Base-by-base conservation (phyloP, 2,113 vertebrate species). In the Taurulus bubalis region DNA sequence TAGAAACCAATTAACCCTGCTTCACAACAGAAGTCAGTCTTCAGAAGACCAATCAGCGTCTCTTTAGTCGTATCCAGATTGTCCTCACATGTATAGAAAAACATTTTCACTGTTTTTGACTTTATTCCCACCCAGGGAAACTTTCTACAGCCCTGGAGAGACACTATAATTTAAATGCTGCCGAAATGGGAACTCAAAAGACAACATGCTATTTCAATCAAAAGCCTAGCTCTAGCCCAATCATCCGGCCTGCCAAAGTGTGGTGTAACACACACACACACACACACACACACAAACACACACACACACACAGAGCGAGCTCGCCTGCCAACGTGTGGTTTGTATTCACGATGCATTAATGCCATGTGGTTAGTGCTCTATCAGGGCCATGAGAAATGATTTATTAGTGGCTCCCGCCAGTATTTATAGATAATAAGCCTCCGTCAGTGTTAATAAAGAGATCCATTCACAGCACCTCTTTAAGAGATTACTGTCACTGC, bases 151-250 rank as follows among this genome's bases (percentile, higher is more conserved):
- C 80, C 64, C 87, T 16, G 34, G 14, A 69, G 82, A 93, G 89
- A 94, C 83, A 83, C 94, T 94, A 84, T 94, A 94, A 95, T 95
- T 95, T 93, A 89, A 91, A 89, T 3, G 49, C 91, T 90, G 79
- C 91, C 83, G 60, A 93, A 95, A 91, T 60, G 89, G 87, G 86
- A 93, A 91, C 87, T 92, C 87, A 84, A 90, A 90, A 89, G 89
- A 91, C 92, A 91, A 85, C 93, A 94, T 95, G 94, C 91, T 95
- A 94, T 94, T 95, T 95, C 93, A 95, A 94, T 95, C 94, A 95
- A 91, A 93, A 87, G 79, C 90, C 79, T 60, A 68, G 83, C 86
- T 91, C 69, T 82, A 92, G 89, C 69, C 80, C 92, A 90, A 84
- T 92, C 87, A 92, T 87, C 65, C 72, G 40, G 56, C 53, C 85